Evolutionary conservation across 2,113 vertebrate species (phyloP).

Genomic region (Blennius ocellaris): DNA sequence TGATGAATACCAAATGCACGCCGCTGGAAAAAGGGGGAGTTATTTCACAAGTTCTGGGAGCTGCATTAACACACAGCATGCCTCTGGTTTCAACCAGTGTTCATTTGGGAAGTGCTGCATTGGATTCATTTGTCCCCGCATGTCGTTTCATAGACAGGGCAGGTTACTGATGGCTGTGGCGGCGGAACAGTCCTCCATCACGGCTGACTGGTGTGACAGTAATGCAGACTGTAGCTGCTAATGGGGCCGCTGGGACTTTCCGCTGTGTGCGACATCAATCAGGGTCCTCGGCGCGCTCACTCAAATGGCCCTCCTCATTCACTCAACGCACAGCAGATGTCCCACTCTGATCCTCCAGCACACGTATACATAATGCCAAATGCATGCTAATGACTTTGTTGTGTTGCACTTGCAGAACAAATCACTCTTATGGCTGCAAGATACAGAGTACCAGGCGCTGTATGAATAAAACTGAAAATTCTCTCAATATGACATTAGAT

Average conservation of each 20-base stretch:
- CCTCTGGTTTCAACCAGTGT: constrained; percentile 68
- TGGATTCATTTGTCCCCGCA: constrained; percentile 63
- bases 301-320: constrained; percentile 73
- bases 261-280: constrained; percentile 77
- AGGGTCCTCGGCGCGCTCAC: constrained; percentile 62
- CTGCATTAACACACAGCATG: constrained; percentile 40
- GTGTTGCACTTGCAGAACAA: constrained; percentile 55
- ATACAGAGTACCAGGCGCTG: too few relatives aligned
- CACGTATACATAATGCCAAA: constrained; percentile 66
- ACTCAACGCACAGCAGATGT: constrained; percentile 81
- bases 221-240: constrained; percentile 78
- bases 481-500: too few relatives aligned
- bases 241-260: constrained; percentile 79
- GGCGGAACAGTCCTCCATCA: constrained; percentile 59
- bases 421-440: constrained; percentile 37
- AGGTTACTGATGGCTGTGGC: constrained; percentile 59
- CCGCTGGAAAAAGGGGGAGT: constrained; percentile 67
- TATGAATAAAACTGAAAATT: too few relatives aligned
- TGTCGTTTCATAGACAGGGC: constrained; percentile 47
- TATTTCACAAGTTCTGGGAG: constrained; percentile 68
- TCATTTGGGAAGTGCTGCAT: constrained; percentile 61
- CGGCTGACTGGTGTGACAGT: constrained; percentile 67
- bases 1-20: constrained; percentile 75
- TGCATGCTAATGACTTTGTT: constrained; percentile 68
- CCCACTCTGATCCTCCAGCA: constrained; percentile 61